Conservation (phyloP, 2,888 invertebrate species). For the Heteromyza rotundicornis region DNA sequence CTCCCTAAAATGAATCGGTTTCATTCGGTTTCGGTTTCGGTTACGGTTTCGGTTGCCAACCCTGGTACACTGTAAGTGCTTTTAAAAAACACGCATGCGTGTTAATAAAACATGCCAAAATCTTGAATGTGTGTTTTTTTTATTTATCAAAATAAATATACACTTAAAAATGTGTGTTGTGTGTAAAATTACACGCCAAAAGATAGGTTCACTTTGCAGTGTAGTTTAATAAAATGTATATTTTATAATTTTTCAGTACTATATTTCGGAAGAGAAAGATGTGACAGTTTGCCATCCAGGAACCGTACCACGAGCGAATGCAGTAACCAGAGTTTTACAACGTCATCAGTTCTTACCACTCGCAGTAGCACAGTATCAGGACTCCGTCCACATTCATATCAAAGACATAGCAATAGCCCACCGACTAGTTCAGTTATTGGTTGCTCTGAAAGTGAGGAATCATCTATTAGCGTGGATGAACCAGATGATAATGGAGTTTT, state of each 20-base stretch:
- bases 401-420: conserved; percentile 58
- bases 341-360: conserved; percentile 59
- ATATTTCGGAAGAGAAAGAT: conserved; percentile 68
- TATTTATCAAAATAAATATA: too few species aligned
- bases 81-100: too few species aligned
- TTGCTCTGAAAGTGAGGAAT: conserved; percentile 73
- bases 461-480: conserved; percentile 72
- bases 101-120: too few species aligned
- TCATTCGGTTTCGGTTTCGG: too few species aligned
- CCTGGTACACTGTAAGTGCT: too few species aligned
- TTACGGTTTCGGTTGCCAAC: too few species aligned
- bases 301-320: conserved; percentile 73
- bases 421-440: conserved; percentile 67
- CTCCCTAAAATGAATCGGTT: too few species aligned
- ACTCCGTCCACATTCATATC: conserved; percentile 62
- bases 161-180: too few species aligned
- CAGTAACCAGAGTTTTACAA: conserved; percentile 52
- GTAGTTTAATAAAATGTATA: too few species aligned
- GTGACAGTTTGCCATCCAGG: conserved; percentile 80
- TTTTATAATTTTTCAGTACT: conserved; percentile 8
- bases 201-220: too few species aligned
- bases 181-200: too few species aligned
- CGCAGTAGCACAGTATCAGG: conserved; percentile 61
- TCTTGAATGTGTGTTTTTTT: too few species aligned
- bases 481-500: conserved; percentile 66